A percentile compares a stretch with the other conserved stretches of the same genome.
Conservation (phyloP, 2,113 vertebrate species). For the Ciconia boyciana region DNA sequence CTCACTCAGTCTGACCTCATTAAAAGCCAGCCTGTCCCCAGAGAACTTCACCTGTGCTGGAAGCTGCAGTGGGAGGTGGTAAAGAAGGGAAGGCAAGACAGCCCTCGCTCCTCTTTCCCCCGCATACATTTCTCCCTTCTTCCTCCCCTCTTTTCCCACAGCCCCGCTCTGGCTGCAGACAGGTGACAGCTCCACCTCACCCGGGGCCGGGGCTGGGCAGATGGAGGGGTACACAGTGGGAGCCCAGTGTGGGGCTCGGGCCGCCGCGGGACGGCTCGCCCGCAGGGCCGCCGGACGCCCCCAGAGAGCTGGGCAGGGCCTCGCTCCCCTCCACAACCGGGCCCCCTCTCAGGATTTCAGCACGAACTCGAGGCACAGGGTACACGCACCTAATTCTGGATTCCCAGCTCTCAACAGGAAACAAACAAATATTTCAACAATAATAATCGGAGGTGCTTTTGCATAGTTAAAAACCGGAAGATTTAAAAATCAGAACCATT, state of each 20-base stretch:
- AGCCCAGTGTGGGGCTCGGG: fast-evolving
- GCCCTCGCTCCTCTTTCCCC: neutral
- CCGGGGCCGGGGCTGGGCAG: neutral
- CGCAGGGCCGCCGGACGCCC: neutral
- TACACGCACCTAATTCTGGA: neutral
- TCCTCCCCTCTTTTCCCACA: neutral
- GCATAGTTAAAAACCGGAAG: neutral
- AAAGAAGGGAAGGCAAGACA: neutral
- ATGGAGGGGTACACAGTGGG: neutral
- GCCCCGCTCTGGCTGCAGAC: neutral
- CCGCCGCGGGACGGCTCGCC: fast-evolving
- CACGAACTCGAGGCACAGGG: neutral
- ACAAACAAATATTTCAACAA: neutral
- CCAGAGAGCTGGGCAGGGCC: fast-evolving
- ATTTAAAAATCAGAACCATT: neutral
- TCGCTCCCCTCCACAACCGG: neutral
- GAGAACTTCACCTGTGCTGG: neutral
- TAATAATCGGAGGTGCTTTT: neutral
- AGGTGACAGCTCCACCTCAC: neutral
- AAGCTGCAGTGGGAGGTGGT: neutral
- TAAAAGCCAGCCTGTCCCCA: neutral
- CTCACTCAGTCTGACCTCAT: neutral
- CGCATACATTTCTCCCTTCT: fast-evolving
- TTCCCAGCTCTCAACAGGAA: neutral
- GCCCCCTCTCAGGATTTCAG: neutral